Evolutionary conservation across 2,797 vertebrate species (phyloP).

Genomic region (Pipistrellus pygmaeus): DNA sequence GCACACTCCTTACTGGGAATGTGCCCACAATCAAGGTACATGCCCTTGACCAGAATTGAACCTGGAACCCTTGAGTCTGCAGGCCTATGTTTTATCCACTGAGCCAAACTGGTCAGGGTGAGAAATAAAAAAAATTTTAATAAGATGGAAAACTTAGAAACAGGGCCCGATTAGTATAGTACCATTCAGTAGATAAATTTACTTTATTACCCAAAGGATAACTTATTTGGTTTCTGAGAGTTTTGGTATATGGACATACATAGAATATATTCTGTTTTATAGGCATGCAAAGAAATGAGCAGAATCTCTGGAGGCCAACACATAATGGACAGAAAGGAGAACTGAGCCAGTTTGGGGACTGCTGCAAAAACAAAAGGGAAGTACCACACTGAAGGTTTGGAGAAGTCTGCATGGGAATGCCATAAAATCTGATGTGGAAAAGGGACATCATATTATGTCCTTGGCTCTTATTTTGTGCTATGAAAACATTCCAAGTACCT

Average conservation of each 20-base stretch:
- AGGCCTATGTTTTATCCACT: too few relatives aligned
- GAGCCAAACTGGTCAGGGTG: too few relatives aligned
- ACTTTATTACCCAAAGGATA: not conserved
- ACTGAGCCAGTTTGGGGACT: not conserved
- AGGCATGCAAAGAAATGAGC: not conserved
- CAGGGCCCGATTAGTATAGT: not conserved
- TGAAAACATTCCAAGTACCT: not conserved
- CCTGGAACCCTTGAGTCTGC: too few relatives aligned
- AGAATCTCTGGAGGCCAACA: not conserved
- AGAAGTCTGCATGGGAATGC: not conserved
- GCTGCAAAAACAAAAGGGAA: not conserved
- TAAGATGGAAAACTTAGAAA: not conserved
- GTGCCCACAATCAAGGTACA: too few relatives aligned
- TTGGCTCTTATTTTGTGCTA: not conserved
- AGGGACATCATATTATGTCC: not conserved
- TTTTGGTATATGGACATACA: not conserved
- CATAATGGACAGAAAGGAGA: not conserved
- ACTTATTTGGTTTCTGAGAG: not conserved
- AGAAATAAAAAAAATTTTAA: not conserved
- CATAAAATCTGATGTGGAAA: not conserved
- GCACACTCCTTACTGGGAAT: too few relatives aligned
- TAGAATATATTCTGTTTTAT: not conserved
- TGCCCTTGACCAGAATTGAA: too few relatives aligned
- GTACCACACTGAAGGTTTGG: not conserved
- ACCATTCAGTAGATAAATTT: not conserved